Base-by-base conservation (phyloP, 2,113 vertebrate species). In the Gnathonemus longibarbis region DNA sequence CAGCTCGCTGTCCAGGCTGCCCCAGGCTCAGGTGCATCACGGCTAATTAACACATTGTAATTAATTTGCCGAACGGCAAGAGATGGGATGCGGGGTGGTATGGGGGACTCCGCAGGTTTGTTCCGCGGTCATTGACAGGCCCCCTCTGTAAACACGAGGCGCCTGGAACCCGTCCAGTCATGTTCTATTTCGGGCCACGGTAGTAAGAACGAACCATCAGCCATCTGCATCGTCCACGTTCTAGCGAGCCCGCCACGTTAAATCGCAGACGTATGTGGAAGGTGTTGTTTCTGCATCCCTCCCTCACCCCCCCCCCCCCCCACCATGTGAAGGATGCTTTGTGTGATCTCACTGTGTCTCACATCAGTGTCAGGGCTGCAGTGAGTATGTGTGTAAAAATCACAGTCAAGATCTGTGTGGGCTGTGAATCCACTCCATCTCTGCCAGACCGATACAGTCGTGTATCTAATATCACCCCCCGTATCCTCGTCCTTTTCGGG, bases 21-120 rank as follows among this genome's bases (percentile, higher is more conserved):
- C 92, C 58, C 86, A 91, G 92, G 92, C 93, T 93, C 94, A 95
- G 93, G 93, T 96, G 94, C 93, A 92, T 92, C 84, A 58, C 83
- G 91, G 93, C 92, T 95, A 94, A 96, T 95, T 95, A 95, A 95
- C 94, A 94, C 92, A 89, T 90, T 88, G 91, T 95, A 94, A 95
- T 95, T 95, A 94, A 94, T 95, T 95, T 93, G 92, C 91, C 87
- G 90, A 92, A 92, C 88, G 90, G 90, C 87, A 89, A 89, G 88
- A 89, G 58, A 90, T 89, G 91, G 92, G 89, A 58, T 86, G 90
- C 90, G 91, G 93, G 62, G 89, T 84, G 90, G 52, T 84, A 66
- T 84, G 86, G 89, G 88, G 35, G 53, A 83, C 52, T 70, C 84
- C 48, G 77, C 83, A 9, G 83, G 42, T 84, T 84, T 48, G 21